Evolutionary conservation across 1,140 invertebrate genomes (phyloP).

Genomic region (Triops longicaudatus): DNA sequence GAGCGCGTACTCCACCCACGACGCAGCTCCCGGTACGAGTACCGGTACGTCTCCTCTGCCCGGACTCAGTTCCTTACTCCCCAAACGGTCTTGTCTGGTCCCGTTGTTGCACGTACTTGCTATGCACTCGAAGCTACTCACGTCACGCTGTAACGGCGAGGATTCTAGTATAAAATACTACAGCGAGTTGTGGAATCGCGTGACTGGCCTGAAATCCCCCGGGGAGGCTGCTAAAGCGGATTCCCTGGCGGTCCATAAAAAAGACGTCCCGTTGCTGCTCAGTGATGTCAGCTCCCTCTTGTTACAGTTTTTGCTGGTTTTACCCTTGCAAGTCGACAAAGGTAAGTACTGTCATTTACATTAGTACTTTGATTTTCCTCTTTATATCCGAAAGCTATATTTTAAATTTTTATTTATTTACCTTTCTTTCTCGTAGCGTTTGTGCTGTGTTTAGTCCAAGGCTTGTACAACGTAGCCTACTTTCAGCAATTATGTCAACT

Average conservation of each 20-base stretch:
- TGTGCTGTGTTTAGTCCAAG: slow-evolving; percentile 72
- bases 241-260: slow-evolving; percentile 37
- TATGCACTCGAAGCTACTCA: slow-evolving; percentile 65
- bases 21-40: neutral
- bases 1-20: neutral
- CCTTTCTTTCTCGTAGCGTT: slow-evolving; percentile 47
- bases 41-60: neutral
- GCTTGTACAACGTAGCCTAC: slow-evolving; percentile 78
- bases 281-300: slow-evolving; percentile 73
- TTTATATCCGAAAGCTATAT: no score
- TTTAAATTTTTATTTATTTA: slow-evolving; percentile 27
- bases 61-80: slow-evolving; percentile 22
- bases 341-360: slow-evolving; percentile 46
- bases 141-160: slow-evolving; percentile 33
- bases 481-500: slow-evolving; percentile 73
- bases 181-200: slow-evolving; percentile 39
- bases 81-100: slow-evolving; percentile 47
- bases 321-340: slow-evolving; percentile 75
- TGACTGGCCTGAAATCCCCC: slow-evolving; percentile 38
- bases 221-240: slow-evolving; percentile 23
- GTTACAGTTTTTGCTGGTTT: slow-evolving; percentile 73
- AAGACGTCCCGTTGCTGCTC: slow-evolving; percentile 71
- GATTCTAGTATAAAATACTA: slow-evolving; percentile 27
- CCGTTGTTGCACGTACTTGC: slow-evolving; percentile 79
- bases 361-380: slow-evolving; percentile 29